Percentiles rank a stretch among this genome's conserved stretches.
Evolutionary conservation across 2,888 invertebrate genomes (phyloP).

Genomic region (Melanchra persicariae): DNA sequence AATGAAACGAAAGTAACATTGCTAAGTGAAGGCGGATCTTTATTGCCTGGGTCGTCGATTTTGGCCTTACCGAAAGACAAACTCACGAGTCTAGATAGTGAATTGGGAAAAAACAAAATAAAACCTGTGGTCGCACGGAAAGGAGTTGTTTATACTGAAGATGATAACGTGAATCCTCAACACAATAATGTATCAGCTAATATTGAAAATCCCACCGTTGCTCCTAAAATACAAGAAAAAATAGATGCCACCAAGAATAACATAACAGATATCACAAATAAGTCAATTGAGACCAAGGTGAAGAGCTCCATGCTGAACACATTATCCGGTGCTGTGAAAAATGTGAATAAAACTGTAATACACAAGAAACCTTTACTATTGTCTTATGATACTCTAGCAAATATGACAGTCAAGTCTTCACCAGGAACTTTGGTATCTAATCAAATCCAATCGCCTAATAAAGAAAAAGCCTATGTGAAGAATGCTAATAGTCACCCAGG

Average conservation of each 20-base stretch:
- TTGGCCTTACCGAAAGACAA: conserved; percentile 73
- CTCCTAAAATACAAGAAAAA: conserved; percentile 25
- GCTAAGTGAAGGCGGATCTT: conserved; percentile 79
- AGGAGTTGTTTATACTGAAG: conserved; percentile 69
- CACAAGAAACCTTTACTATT: conserved; percentile 79
- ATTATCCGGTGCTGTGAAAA: conserved; percentile 28
- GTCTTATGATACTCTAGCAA: conserved; percentile 76
- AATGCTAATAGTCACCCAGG: conserved; percentile 88
- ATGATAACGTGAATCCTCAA: conserved; percentile 31
- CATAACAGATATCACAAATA: conserved; percentile 35
- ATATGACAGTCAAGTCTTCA: conserved; percentile 70
- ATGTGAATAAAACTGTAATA: conserved; percentile 58
- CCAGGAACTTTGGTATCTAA: conserved; percentile 66
- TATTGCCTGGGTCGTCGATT: conserved; percentile 69
- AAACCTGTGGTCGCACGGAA: conserved; percentile 74
- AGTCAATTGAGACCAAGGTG: conserved; percentile 31
- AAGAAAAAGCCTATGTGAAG: conserved; percentile 67
- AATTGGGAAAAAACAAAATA: conserved; percentile 74
- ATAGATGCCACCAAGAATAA: conserved; percentile 8
- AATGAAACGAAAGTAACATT: conserved; percentile 71
- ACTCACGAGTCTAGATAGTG: conserved; percentile 63
- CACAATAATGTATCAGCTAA: conserved; percentile 39
- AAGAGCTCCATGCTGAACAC: conserved; percentile 38
- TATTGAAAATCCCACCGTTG: conserved; percentile 45
- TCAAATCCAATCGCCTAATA: conserved; percentile 72